Evolutionary conservation across 2,113 vertebrate species (phyloP).

Genomic region (Paradoxurus hermaphroditus): DNA sequence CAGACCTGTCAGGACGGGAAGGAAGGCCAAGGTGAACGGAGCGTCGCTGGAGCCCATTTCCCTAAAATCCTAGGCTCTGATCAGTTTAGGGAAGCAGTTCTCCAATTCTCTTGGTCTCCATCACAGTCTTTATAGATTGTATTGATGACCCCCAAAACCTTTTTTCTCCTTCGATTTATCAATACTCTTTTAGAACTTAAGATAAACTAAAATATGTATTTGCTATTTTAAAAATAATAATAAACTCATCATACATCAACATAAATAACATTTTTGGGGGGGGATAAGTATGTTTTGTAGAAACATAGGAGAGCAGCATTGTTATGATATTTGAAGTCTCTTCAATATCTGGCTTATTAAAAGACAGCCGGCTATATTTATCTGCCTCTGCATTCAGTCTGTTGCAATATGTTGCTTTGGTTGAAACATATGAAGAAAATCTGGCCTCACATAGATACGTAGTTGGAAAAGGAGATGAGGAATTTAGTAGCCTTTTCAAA

Average conservation of each 20-base stretch:
- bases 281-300: neutral
- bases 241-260: neutral
- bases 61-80: neutral
- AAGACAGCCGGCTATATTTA: constrained; percentile 12
- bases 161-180: neutral
- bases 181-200: constrained; percentile 24
- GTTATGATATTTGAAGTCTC: neutral
- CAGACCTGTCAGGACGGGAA: neutral
- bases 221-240: constrained; percentile 9
- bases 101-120: neutral
- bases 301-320: neutral
- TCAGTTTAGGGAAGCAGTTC: neutral
- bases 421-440: constrained; percentile 50
- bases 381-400: neutral
- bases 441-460: neutral
- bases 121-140: neutral
- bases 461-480: neutral
- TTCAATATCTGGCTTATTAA: neutral
- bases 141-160: neutral
- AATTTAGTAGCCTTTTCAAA: constrained; percentile 27
- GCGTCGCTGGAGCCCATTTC: neutral
- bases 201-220: neutral
- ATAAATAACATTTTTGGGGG: neutral
- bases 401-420: neutral
- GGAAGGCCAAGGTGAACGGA: neutral